Conservation (phyloP, 1,140 invertebrate species). For the Caenorhabditis tropicalis region DNA sequence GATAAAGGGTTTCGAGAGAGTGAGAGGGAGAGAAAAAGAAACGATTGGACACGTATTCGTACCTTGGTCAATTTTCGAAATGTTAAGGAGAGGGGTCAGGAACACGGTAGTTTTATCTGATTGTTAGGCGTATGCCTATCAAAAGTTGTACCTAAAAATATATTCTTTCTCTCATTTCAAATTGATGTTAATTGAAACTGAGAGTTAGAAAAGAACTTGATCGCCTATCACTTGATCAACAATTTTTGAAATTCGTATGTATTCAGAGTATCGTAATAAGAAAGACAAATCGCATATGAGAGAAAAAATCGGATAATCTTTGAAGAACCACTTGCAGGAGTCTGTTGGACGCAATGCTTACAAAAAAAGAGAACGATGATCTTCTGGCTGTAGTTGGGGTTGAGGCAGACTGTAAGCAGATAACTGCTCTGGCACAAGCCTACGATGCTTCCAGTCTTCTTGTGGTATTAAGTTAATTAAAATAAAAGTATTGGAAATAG, state of each 20-base stretch:
- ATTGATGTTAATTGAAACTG: slow-evolving; percentile 5
- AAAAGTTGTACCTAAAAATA: slow-evolving; percentile 11
- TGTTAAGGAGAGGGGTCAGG: not conserved
- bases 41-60: not conserved
- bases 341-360: not conserved
- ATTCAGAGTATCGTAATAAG: not conserved
- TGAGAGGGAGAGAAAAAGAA: not conserved
- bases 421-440: not conserved
- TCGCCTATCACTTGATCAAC: not conserved
- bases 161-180: not conserved
- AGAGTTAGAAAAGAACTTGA: slow-evolving; percentile 8
- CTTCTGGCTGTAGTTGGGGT: not conserved
- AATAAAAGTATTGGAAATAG: not conserved
- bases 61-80: not conserved
- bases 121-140: not conserved
- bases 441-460: slow-evolving; percentile 8
- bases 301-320: too few species aligned
- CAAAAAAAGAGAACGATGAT: not conserved
- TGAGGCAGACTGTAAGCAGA: slow-evolving; percentile 12
- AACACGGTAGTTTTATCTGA: not conserved
- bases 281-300: not conserved
- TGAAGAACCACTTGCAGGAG: not conserved
- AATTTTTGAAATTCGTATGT: slow-evolving; percentile 18
- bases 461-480: not conserved
- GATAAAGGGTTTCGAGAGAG: not conserved